A percentile compares a stretch with the other conserved stretches of the same genome.
Conservation (phyloP, 1,140 invertebrate genomes). For the Drosophila sechellia region DNA sequence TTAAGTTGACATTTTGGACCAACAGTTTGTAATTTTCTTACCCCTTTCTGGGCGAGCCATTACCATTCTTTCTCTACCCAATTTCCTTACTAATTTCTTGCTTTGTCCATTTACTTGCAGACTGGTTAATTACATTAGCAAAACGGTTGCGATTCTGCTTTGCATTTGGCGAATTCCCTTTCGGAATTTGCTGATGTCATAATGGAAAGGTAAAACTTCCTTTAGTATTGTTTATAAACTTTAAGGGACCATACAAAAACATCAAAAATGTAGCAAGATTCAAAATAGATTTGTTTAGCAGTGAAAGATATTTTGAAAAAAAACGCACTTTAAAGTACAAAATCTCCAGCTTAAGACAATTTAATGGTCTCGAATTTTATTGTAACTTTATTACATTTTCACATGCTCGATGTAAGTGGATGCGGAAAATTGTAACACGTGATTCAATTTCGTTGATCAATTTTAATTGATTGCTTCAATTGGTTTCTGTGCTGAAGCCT, state of each 20-base stretch:
- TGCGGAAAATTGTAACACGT: slow-evolving; percentile 71
- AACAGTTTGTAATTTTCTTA: slow-evolving; percentile 80
- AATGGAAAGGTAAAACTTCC: slow-evolving; percentile 19
- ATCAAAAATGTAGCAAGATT: not conserved
- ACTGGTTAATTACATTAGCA: slow-evolving; percentile 74
- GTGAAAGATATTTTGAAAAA: too few species aligned
- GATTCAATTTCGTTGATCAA: slow-evolving; percentile 78
- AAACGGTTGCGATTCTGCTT: slow-evolving; percentile 49
- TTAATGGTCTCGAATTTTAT: slow-evolving; percentile 38
- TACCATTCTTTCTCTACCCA: slow-evolving; percentile 38
- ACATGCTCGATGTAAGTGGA: slow-evolving; percentile 49
- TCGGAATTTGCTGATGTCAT: slow-evolving; percentile 26
- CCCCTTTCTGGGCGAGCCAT: slow-evolving; percentile 32
- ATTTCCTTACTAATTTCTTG: slow-evolving; percentile 54
- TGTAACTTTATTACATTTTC: slow-evolving; percentile 37
- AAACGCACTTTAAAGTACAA: not conserved
- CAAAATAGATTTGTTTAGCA: not conserved
- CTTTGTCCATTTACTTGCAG: slow-evolving; percentile 62
- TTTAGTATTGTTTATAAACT: not conserved
- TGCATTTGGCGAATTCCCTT: slow-evolving; percentile 53
- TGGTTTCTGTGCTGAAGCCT: slow-evolving; percentile 43
- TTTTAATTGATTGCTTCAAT: slow-evolving; percentile 81
- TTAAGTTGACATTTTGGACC: slow-evolving; percentile 73
- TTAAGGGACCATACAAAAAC: not conserved
- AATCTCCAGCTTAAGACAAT: slow-evolving; percentile 15